phyloP scores from a whole-genome alignment of 1,140 invertebrate genomes.

The Lasaia peninsularis region DNA sequence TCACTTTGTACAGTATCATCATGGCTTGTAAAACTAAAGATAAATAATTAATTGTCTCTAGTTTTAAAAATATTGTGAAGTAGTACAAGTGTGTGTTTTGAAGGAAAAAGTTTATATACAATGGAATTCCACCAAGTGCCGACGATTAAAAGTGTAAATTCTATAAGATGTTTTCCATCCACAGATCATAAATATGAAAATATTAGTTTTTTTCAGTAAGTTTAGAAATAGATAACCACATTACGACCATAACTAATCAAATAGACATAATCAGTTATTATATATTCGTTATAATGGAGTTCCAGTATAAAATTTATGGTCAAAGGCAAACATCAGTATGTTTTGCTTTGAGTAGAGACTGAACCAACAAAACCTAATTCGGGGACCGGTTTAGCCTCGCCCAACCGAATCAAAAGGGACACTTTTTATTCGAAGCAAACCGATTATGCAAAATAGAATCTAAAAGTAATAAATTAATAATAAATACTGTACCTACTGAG shows the following conservation, averaged over 20 bases:
- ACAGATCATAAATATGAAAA: background rate
- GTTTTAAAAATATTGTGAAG: too few species aligned
- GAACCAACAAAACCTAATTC: conserved; percentile 37
- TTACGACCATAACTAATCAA: background rate
- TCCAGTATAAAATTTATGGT: conserved; percentile 5
- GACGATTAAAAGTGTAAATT: too few species aligned
- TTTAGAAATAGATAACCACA: background rate
- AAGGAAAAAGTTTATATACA: too few species aligned
- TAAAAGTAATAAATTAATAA: background rate
- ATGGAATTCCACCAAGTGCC: too few species aligned
- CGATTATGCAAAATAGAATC: conserved; percentile 60
- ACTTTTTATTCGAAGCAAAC: conserved; percentile 59
- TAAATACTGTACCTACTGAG: background rate
- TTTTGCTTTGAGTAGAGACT: conserved; percentile 20
- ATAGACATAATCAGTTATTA: conserved; percentile 5
- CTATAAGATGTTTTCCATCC: too few species aligned
- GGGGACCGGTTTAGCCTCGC: conserved; percentile 36
- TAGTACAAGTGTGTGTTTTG: too few species aligned
- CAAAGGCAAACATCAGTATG: background rate
- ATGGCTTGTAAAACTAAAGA: too few species aligned
- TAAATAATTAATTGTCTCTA: too few species aligned
- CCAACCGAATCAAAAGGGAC: conserved; percentile 30
- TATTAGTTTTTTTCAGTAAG: background rate
- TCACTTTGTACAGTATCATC: too few species aligned
- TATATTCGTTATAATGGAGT: conserved; percentile 1